phyloP scores from a whole-genome alignment of 2,113 vertebrate genomes.

The Periophthalmus modestus region DNA sequence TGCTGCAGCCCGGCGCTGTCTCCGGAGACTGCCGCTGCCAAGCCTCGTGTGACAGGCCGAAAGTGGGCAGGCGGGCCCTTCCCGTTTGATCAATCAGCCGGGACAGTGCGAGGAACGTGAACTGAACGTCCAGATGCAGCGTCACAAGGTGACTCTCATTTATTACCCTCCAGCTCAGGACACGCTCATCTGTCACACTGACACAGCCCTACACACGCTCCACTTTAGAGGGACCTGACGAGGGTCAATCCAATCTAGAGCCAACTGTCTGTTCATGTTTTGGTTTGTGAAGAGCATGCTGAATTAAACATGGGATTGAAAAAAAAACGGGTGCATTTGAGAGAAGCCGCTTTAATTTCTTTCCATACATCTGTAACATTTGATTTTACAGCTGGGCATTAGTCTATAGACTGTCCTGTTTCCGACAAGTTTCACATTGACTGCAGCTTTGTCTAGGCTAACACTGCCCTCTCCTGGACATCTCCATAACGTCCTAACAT shows the following conservation, averaged over 20 bases:
- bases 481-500: background rate
- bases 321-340: background rate
- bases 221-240: slow-evolving; percentile 33
- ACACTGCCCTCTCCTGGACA: slow-evolving; percentile 66
- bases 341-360: background rate
- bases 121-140: slow-evolving; percentile 67
- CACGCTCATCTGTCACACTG: slow-evolving; percentile 52
- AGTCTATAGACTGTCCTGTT: background rate
- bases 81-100: slow-evolving; percentile 71
- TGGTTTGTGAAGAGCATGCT: slow-evolving; percentile 21
- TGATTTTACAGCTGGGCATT: background rate
- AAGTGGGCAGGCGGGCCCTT: slow-evolving; percentile 57
- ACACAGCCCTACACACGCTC: slow-evolving; percentile 32
- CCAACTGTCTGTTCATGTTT: slow-evolving; percentile 18
- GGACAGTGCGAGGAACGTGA: slow-evolving; percentile 47
- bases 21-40: slow-evolving; percentile 58
- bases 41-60: slow-evolving; percentile 48
- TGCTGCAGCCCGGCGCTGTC: slow-evolving; percentile 17
- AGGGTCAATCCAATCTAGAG: slow-evolving; percentile 34
- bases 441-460: slow-evolving; percentile 13
- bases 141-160: slow-evolving; percentile 67
- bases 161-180: slow-evolving; percentile 42
- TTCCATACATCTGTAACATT: background rate
- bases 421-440: background rate
- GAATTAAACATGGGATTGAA: background rate